These are phyloP conservation scores for Drosophila tanythrix DNA, from an alignment of 2,888 invertebrate species.

Conservation along the genomic window DNA sequence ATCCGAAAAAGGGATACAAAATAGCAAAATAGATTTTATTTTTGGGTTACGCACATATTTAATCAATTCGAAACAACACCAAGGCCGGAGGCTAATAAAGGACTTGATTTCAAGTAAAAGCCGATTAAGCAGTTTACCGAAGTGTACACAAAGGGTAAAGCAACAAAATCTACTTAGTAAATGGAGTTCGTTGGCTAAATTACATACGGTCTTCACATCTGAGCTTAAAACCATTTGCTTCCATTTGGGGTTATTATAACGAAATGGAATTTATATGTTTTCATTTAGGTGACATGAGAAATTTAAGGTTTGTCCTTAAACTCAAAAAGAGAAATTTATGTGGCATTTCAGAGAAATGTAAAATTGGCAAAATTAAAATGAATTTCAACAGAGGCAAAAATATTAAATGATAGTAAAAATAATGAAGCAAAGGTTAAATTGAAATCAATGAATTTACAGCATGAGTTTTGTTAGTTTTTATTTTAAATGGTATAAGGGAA, in stretches of 20 bases:
- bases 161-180: constrained; percentile 17
- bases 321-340: neutral
- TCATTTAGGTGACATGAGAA: constrained; percentile 24
- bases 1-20: neutral
- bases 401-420: neutral
- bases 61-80: constrained; percentile 28
- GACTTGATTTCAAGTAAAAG: constrained; percentile 11
- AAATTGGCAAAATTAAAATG: neutral
- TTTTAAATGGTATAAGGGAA: neutral
- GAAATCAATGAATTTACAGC: neutral
- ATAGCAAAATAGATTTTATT: constrained; percentile 16
- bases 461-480: neutral
- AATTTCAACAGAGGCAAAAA: neutral
- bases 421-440: neutral
- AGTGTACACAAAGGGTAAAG: neutral
- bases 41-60: constrained; percentile 24
- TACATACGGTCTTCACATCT: neutral
- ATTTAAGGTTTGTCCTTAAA: neutral
- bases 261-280: constrained; percentile 44
- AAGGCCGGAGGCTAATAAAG: constrained; percentile 22
- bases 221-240: neutral
- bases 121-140: constrained; percentile 14
- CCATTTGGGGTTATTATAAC: neutral
- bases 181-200: constrained; percentile 10
- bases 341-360: neutral